Percentiles rank a stretch among this genome's conserved stretches.
These are phyloP conservation scores for Silvanus unidentatus DNA, from an alignment of 2,888 invertebrate species.

Conservation along the genomic window DNA sequence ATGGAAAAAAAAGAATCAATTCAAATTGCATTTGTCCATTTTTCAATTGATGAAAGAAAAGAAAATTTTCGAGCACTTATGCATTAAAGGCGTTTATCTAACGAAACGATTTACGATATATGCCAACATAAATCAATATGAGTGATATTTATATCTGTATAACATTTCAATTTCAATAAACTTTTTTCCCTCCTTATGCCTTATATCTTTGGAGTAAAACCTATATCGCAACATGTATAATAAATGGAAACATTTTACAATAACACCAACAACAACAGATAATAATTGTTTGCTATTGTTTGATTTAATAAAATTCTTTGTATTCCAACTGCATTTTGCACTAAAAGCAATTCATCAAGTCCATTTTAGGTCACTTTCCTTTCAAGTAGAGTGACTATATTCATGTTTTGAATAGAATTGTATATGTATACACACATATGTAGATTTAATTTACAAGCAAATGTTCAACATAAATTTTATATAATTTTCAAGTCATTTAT, in stretches of 20 bases:
- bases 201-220: too few species aligned
- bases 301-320: slow-evolving; percentile 24
- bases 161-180: slow-evolving; percentile 8
- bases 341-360: slow-evolving; percentile 27
- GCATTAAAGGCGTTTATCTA: too few species aligned
- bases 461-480: slow-evolving; percentile 24
- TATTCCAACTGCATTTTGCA: slow-evolving; percentile 21
- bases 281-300: slow-evolving; percentile 24
- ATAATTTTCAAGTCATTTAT: slow-evolving; percentile 16
- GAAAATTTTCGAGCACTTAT: too few species aligned
- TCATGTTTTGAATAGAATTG: slow-evolving; percentile 27
- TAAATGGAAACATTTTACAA: slow-evolving; percentile 14
- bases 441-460: slow-evolving; percentile 24
- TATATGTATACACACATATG: background rate
- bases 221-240: background rate
- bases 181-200: background rate
- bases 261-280: slow-evolving; percentile 8
- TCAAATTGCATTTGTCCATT: too few species aligned
- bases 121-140: too few species aligned
- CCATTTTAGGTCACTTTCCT: slow-evolving; percentile 32
- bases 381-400: slow-evolving; percentile 24
- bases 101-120: too few species aligned
- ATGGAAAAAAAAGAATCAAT: too few species aligned
- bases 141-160: too few species aligned
- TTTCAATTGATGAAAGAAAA: too few species aligned